Conservation (phyloP, 2,797 vertebrate genomes). For the Euthynnus affinis region DNA sequence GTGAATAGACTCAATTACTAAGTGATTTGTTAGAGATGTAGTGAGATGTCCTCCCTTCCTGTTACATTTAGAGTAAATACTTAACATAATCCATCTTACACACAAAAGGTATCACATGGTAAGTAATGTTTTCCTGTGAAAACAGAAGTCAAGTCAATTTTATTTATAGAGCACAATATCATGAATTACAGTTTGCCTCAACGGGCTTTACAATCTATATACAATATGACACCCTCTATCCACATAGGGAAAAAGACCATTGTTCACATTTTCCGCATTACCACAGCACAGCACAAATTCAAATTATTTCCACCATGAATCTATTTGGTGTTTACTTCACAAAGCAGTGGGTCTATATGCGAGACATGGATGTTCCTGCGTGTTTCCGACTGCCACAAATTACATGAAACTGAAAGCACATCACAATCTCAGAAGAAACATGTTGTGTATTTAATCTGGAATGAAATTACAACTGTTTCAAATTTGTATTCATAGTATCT, state of each 20-base stretch:
- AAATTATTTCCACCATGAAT: slow-evolving; percentile 12
- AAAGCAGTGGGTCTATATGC: slow-evolving; percentile 8
- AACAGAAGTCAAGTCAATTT: too few relatives aligned
- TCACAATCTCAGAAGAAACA: slow-evolving; percentile 4
- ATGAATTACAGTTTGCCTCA: too few relatives aligned
- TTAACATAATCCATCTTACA: neutral
- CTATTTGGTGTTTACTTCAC: slow-evolving; percentile 4
- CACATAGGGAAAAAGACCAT: too few relatives aligned
- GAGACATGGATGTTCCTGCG: neutral
- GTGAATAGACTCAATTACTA: slow-evolving; percentile 14
- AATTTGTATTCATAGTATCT: neutral
- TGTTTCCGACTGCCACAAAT: neutral
- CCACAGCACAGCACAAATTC: neutral
- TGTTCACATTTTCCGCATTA: neutral
- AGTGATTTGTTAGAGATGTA: slow-evolving; percentile 31
- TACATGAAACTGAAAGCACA: neutral
- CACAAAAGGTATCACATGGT: neutral
- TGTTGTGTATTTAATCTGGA: neutral
- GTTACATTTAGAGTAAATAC: neutral
- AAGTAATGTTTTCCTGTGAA: neutral
- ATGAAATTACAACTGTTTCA: neutral
- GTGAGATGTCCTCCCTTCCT: neutral
- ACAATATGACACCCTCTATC: too few relatives aligned
- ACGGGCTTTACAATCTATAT: too few relatives aligned
- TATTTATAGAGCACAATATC: too few relatives aligned